Evolutionary conservation across 2,113 vertebrate genomes (phyloP).

Genomic region (Gallinago jamesoni): DNA sequence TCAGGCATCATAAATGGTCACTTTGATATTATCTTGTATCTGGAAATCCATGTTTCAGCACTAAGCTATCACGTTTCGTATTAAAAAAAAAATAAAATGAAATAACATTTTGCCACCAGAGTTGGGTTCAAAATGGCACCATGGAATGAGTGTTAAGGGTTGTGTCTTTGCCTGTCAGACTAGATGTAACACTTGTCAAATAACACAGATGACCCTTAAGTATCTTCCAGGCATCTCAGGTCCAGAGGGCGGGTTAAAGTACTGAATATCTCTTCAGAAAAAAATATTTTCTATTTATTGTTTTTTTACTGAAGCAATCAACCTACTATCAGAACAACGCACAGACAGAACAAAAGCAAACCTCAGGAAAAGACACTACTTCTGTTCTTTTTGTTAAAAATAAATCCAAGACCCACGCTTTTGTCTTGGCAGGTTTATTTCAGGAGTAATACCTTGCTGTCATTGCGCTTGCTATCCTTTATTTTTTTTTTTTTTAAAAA

Average conservation of each 20-base stretch:
- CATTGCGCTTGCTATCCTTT: background rate
- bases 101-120: slow-evolving; percentile 78
- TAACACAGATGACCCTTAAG: slow-evolving; percentile 83
- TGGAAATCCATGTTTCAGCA: slow-evolving; percentile 74
- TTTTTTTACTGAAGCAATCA: slow-evolving; percentile 88
- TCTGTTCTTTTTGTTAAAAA: slow-evolving; percentile 51
- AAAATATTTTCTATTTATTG: slow-evolving; percentile 80
- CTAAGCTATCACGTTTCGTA: slow-evolving; percentile 81
- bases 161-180: slow-evolving; percentile 82
- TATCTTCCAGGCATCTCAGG: slow-evolving; percentile 78
- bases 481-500: background rate
- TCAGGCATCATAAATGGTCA: slow-evolving; percentile 57
- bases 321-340: slow-evolving; percentile 63
- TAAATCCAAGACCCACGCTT: slow-evolving; percentile 21
- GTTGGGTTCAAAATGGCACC: slow-evolving; percentile 85
- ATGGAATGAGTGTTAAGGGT: slow-evolving; percentile 84
- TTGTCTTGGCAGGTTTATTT: slow-evolving; percentile 59
- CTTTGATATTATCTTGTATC: slow-evolving; percentile 77
- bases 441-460: background rate
- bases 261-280: slow-evolving; percentile 77
- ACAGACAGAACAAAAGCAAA: slow-evolving; percentile 79
- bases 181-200: slow-evolving; percentile 84
- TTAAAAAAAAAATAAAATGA: slow-evolving; percentile 71
- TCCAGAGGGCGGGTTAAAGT: slow-evolving; percentile 81
- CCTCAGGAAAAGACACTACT: background rate